Evolutionary conservation across 1,140 invertebrate genomes (phyloP), one percentile per base, ranked within the genome.

Genomic region (Diachasmimorpha longicaudata): DNA sequence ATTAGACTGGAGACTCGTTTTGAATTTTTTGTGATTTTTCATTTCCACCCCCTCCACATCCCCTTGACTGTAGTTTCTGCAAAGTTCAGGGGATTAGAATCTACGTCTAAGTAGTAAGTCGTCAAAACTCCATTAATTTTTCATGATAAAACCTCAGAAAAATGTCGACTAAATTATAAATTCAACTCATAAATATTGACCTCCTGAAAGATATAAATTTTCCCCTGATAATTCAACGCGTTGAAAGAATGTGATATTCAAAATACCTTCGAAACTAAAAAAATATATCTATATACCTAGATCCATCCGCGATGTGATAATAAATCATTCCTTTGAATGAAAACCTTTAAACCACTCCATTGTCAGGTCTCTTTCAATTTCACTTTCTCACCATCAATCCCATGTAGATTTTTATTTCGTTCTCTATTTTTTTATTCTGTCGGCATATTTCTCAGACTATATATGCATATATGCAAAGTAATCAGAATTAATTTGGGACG

Each of bases 311-410:
- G n/a, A 52, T 14, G 66, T 36, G 66, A 76, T 76, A 78, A 78
- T 78, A 70, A 78, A 78, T 78, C 77, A 78, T 78, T 74, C 75
- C 67, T 70, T 70, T 76, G 74, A 78, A 70, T 71, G 58, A 66
- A 73, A 78, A 63, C 70, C 44, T 48, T 76, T 78, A 76, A 78
- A 73, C 77, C 74, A 39, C 73, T 70, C 77, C 70, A 78, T 78
- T 78, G 77, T 78, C 52, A 55, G 21, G 58, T 74, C 44, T 16
- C 21, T 46, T 68, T 72, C 36, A 42, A 52, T 75, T 55, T 52
- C 36, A 71, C 74, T 36, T 39, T 66, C 25, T 25, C 58, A 67
- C 31, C 25, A 25, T 63, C 25, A 69, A 66, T 52, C 72, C 11
- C 13, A 70, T 73, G 63, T 31, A n/a, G 36, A 68, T 52, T 66